A percentile compares a stretch with the other conserved stretches of the same genome.
These are phyloP conservation scores for Cheilinus undulatus DNA, from an alignment of 2,113 vertebrate species.

Conservation along the genomic window DNA sequence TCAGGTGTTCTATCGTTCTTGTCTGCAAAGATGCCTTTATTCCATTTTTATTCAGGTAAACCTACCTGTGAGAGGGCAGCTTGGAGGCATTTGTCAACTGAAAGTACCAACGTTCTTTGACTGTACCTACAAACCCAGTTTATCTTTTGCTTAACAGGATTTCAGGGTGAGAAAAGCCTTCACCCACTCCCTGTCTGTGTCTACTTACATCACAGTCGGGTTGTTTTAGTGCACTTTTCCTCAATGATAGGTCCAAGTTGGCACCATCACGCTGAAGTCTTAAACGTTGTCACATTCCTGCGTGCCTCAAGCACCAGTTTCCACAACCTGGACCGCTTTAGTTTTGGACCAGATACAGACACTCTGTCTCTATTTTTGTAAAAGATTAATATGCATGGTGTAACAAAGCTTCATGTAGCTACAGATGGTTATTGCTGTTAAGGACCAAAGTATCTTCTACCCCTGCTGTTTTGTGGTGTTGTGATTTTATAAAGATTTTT, in stretches of 20 bases:
- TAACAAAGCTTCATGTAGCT: conserved; percentile 77
- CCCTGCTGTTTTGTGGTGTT: conserved; percentile 60
- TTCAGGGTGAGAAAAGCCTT: conserved; percentile 13
- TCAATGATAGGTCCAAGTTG: conserved; percentile 44
- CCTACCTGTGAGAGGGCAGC: conserved; percentile 62
- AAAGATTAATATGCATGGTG: conserved; percentile 73
- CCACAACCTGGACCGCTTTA: conserved; percentile 64
- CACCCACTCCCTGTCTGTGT: conserved; percentile 40
- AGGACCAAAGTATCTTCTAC: conserved; percentile 80
- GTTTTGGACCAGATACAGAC: conserved; percentile 68
- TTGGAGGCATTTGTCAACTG: conserved; percentile 46
- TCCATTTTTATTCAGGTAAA: conserved; percentile 52
- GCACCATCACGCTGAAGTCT: conserved; percentile 71
- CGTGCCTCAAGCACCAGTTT: conserved; percentile 68
- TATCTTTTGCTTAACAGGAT: conserved; percentile 29
- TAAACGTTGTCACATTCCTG: conserved; percentile 76
- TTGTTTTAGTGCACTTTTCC: conserved; percentile 74
- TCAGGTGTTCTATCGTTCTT: conserved; percentile 56
- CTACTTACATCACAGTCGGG: conserved; percentile 39
- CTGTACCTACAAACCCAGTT: conserved; percentile 40
- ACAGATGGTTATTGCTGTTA: conserved; percentile 77
- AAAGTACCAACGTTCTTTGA: conserved; percentile 34
- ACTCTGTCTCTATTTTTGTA: conserved; percentile 76
- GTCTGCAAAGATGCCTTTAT: conserved; percentile 66
- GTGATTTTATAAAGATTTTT: conserved; percentile 36